Conservation (phyloP, 1,140 invertebrate species). For the Drosophila pallidifrons region DNA sequence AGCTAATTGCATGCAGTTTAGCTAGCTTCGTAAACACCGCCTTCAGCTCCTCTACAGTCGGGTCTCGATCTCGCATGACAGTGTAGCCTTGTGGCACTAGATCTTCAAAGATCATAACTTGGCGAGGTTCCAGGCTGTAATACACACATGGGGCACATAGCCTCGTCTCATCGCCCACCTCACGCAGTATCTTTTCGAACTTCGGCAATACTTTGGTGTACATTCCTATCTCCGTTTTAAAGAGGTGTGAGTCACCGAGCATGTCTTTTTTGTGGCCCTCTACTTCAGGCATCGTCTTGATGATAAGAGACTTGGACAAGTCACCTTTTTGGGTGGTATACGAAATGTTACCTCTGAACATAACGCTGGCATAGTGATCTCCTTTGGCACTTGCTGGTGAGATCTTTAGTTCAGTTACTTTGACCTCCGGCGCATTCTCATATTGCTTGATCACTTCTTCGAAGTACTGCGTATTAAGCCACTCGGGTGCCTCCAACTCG, state of each 20-base stretch:
- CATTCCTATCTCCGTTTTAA: constrained; percentile 71
- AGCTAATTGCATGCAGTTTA: constrained; percentile 68
- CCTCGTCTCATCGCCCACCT: constrained; percentile 51
- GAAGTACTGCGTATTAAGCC: constrained; percentile 63
- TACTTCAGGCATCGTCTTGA: constrained; percentile 73
- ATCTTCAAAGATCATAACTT: constrained; percentile 72
- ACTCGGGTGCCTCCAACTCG: constrained; percentile 65
- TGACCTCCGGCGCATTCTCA: constrained; percentile 36
- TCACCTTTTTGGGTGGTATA: constrained; percentile 18
- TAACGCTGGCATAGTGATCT: constrained; percentile 80
- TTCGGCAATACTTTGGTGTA: constrained; percentile 60
- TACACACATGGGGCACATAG: constrained; percentile 56
- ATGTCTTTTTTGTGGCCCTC: constrained; percentile 72
- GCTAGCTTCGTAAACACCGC: constrained; percentile 53
- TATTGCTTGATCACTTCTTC: constrained; percentile 42
- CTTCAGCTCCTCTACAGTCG: constrained; percentile 47
- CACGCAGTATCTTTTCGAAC: constrained; percentile 61
- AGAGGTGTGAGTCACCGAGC: constrained; percentile 46
- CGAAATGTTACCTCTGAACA: constrained; percentile 60
- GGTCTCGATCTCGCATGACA: constrained; percentile 46
- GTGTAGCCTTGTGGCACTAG: constrained; percentile 53
- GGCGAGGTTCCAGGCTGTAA: constrained; percentile 44
- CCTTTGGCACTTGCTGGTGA: constrained; percentile 67
- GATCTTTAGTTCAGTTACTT: constrained; percentile 45
- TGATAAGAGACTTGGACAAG: constrained; percentile 55